phyloP scores from a whole-genome alignment of 1,140 invertebrate species.

The Pseudoatta argentina region DNA sequence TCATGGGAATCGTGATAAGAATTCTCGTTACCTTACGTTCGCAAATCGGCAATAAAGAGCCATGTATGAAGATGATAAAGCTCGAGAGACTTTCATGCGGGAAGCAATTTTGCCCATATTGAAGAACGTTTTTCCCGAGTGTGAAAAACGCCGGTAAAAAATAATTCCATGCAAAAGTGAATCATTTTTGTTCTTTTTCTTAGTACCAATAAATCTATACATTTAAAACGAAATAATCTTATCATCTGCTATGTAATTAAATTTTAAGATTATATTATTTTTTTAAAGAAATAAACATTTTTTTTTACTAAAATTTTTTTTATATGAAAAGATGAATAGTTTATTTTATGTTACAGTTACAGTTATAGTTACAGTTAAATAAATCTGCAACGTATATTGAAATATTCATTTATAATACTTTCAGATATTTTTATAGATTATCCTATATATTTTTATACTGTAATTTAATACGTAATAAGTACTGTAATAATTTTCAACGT shows the following conservation, averaged over 20 bases:
- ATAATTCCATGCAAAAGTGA: neutral
- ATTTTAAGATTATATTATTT: neutral
- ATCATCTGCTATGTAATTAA: neutral
- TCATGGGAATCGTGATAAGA: constrained; percentile 37
- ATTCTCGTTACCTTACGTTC: constrained; percentile 43
- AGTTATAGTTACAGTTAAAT: neutral
- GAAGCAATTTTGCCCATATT: constrained; percentile 27
- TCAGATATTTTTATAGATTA: neutral
- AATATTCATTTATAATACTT: constrained; percentile 24
- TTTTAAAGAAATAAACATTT: neutral
- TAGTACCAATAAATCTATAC: neutral
- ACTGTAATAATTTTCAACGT: too few species aligned
- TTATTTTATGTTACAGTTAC: neutral
- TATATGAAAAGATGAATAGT: too few species aligned
- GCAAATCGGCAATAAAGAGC: constrained; percentile 42
- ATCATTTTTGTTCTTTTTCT: neutral
- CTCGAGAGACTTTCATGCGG: constrained; percentile 7
- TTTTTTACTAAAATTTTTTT: neutral
- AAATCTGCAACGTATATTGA: neutral
- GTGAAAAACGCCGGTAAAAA: neutral
- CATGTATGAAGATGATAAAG: constrained; percentile 15
- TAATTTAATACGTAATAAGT: too few species aligned
- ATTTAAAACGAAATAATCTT: constrained; percentile 6
- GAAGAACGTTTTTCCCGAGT: neutral
- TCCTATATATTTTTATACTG: neutral